Evolutionary conservation across 2,888 invertebrate genomes (phyloP).

Genomic region (Andricus quercusramuli): DNA sequence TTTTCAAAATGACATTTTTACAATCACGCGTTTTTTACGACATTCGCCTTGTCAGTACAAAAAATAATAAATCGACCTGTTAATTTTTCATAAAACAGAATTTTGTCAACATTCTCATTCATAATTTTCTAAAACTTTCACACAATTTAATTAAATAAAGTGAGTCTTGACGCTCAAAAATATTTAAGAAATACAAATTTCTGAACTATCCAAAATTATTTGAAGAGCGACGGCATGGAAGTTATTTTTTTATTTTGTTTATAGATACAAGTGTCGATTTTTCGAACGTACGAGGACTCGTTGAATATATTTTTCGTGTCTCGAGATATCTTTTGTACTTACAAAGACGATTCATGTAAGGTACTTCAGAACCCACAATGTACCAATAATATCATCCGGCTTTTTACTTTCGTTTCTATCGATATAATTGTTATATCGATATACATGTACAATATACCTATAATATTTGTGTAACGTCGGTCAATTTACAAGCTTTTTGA

Average conservation of each 20-base stretch:
- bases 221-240: conserved; percentile 35
- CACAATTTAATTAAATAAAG: neutral
- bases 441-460: conserved; percentile 72
- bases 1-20: conserved; percentile 12
- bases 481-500: conserved; percentile 51
- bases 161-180: neutral
- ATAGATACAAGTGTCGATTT: conserved; percentile 50
- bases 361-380: conserved; percentile 61
- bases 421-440: conserved; percentile 63
- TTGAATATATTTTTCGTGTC: conserved; percentile 14
- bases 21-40: conserved; percentile 27
- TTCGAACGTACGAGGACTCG: conserved; percentile 31
- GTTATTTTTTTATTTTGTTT: conserved; percentile 47
- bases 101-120: neutral
- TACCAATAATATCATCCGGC: conserved; percentile 50
- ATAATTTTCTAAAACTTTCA: neutral
- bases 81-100: neutral
- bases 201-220: neutral
- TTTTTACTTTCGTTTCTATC: conserved; percentile 49
- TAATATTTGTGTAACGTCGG: conserved; percentile 65
- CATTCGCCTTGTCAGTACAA: conserved; percentile 30
- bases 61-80: neutral
- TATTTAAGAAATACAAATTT: neutral
- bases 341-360: conserved; percentile 64
- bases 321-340: conserved; percentile 60